These are phyloP conservation scores for Peromyscus melanophrys DNA, from an alignment of 2,797 vertebrate species.

Conservation along the genomic window DNA sequence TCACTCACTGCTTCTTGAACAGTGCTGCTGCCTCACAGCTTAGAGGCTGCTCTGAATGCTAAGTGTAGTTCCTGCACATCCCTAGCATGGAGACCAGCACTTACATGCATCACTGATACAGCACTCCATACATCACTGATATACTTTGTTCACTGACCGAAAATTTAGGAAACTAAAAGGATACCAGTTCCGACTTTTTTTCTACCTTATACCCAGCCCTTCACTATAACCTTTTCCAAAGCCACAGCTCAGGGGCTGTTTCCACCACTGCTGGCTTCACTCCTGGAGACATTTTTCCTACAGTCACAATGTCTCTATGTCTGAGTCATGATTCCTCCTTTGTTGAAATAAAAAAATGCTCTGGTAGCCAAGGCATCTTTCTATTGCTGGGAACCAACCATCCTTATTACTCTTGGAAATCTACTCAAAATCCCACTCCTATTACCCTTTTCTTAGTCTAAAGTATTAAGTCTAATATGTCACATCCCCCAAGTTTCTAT, in stretches of 20 bases:
- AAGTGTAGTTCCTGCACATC: background rate
- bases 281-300: background rate
- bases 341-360: background rate
- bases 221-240: background rate
- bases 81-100: rapidly evolving
- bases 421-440: background rate
- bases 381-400: background rate
- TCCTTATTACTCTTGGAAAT: background rate
- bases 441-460: background rate
- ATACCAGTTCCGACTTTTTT: background rate
- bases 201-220: background rate
- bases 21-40: background rate
- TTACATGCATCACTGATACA: background rate
- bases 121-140: background rate
- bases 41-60: background rate
- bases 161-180: background rate
- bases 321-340: background rate
- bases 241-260: background rate
- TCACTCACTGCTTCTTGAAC: conserved; percentile 1
- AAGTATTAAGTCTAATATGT: background rate
- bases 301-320: background rate
- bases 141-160: background rate
- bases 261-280: background rate
- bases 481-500: background rate
- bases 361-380: background rate